phyloP scores from a whole-genome alignment of 2,888 invertebrate species.

The Oscheius sp. region DNA sequence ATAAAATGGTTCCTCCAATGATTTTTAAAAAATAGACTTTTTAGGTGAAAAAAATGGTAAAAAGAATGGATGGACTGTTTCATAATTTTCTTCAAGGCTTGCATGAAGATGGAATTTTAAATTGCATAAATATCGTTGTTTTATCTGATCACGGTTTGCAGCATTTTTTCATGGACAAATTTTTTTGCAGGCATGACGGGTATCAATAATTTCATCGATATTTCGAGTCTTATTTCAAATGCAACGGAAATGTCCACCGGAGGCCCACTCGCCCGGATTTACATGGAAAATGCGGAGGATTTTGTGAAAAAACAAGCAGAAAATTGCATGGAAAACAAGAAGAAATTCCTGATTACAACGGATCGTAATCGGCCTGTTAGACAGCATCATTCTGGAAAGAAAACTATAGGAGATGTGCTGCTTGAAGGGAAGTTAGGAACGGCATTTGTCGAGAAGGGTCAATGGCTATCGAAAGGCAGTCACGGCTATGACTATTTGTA shows the following conservation, averaged over 20 bases:
- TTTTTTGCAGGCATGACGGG: too few relatives aligned
- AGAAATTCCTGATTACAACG: background rate
- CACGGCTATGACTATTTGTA: constrained; percentile 18
- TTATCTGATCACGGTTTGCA: constrained; percentile 67
- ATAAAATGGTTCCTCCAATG: background rate
- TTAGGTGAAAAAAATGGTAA: constrained; percentile 21
- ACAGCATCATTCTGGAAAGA: constrained; percentile 52
- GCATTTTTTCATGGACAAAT: too few relatives aligned
- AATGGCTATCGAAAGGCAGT: background rate
- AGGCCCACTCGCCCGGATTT: background rate
- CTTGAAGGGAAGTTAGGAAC: constrained; percentile 60
- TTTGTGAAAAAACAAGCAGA: background rate
- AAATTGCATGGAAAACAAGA: background rate
- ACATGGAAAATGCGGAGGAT: background rate
- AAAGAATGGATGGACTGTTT: constrained; percentile 50
- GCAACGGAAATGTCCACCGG: too few relatives aligned
- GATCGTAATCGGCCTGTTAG: constrained; percentile 11
- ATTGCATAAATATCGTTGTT: constrained; percentile 62
- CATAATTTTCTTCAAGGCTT: constrained; percentile 56
- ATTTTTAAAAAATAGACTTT: background rate
- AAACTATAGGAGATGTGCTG: constrained; percentile 59
- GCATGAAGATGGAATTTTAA: constrained; percentile 49
- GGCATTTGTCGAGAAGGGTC: background rate
- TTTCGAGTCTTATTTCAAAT: background rate
- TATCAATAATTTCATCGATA: background rate